Percentiles rank a stretch among this genome's conserved stretches.
Evolutionary conservation across 2,888 invertebrate species (phyloP).

Genomic region (Amphipyra berbera): DNA sequence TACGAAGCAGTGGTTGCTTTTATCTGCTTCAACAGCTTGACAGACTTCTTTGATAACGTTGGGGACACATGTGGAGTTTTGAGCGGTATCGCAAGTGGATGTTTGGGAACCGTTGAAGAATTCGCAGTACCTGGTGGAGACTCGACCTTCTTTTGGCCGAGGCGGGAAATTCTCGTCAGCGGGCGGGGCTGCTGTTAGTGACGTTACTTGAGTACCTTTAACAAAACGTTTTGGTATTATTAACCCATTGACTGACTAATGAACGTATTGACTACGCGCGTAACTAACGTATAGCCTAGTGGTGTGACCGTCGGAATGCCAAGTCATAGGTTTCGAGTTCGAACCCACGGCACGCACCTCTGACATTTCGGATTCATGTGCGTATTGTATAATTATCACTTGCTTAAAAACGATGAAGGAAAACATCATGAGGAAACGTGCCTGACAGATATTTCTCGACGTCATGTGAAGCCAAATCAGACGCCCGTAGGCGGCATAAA

Average conservation of each 20-base stretch:
- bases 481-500: too few relatives aligned
- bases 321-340: too few relatives aligned
- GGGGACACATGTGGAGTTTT: constrained; percentile 64
- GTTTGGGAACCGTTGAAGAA: constrained; percentile 90
- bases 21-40: constrained; percentile 91
- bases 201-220: constrained; percentile 68
- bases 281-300: too few relatives aligned
- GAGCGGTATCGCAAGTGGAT: constrained; percentile 68
- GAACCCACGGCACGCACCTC: too few relatives aligned
- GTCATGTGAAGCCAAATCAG: too few relatives aligned
- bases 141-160: constrained; percentile 82
- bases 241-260: not conserved
- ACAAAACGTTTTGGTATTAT: constrained; percentile 7
- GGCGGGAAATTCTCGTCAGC: constrained; percentile 81
- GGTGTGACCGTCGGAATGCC: too few relatives aligned
- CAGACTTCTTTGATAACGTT: constrained; percentile 90
- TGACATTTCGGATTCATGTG: too few relatives aligned
- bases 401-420: too few relatives aligned
- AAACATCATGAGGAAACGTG: too few relatives aligned
- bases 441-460: too few relatives aligned
- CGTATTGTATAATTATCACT: too few relatives aligned
- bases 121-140: constrained; percentile 91
- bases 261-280: too few relatives aligned
- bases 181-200: constrained; percentile 72
- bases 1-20: constrained; percentile 95